Evolutionary conservation across 2,888 invertebrate species (phyloP), one percentile per base, ranked within the genome.

Genomic region (Geophilus truncorum): DNA sequence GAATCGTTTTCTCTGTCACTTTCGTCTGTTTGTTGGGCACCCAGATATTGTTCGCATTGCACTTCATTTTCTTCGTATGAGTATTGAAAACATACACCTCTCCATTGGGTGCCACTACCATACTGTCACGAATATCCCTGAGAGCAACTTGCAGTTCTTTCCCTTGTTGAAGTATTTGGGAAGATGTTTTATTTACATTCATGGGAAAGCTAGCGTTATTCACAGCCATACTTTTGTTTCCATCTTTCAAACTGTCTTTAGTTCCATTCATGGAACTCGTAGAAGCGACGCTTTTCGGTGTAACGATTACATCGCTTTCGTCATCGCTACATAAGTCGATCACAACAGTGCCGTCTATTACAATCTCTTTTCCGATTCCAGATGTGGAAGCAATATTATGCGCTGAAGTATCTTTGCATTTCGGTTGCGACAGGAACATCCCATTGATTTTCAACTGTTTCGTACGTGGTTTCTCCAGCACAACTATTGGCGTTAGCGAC

Each of bases 311-410:
- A 36, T 78, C 78, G 2, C 36, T 18, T 40, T 78, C 78, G 21
- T 78, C 78, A 36, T 78, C 78, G 34, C 78, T 78, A 18, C 36
- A 36, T 9, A 78, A 23, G 23, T 78, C 78, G 23, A 78, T 78
- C 12, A 78, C 78, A 10, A 78, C 36, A 6, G n/a, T 78, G 15
- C 78, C 78, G 21, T 78, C 78, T 10, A 78, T 5, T 10, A 32
- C 21, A 18, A 78, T 78, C 32, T 78, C 78, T 32, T 78, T 78
- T 6, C 78, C 78, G 7, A 40, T 9, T 18, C 18, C 12, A 40
- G 36, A 3, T 40, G 5, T 9, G 36, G 36, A 2, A 3, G 36
- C 5, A 7, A 7, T 5, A 40, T 40, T 40, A 9, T n/a, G n/a
- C n/a, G n/a, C n/a, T n/a, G n/a, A n/a, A n/a, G n/a, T n/a, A n/a